Conservation (phyloP, 1,140 invertebrate genomes). For the Bombus sibiricus region DNA sequence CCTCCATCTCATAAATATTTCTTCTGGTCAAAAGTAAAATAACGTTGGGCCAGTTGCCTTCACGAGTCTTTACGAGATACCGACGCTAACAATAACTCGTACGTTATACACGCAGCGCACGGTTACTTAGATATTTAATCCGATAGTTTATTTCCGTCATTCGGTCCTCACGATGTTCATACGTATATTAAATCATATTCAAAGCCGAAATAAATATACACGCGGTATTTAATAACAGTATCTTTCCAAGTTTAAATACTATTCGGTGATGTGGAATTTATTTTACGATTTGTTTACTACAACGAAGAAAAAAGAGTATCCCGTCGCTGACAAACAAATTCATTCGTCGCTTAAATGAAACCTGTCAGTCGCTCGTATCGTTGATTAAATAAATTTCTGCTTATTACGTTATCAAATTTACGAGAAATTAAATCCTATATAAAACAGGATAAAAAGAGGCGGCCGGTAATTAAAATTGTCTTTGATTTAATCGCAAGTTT, state of each 20-base stretch:
- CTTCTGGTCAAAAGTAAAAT: no score
- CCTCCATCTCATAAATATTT: no score
- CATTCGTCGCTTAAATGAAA: conserved; percentile 23
- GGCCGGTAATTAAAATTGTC: conserved; percentile 9
- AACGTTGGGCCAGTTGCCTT: no score
- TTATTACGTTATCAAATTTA: conserved; percentile 27
- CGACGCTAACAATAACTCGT: no score
- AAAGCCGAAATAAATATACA: neutral
- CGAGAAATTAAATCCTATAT: conserved; percentile 22
- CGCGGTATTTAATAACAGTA: neutral
- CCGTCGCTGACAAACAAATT: conserved; percentile 14
- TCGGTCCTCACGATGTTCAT: neutral
- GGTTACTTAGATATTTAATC: no score
- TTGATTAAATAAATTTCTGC: conserved; percentile 31
- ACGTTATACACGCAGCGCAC: no score
- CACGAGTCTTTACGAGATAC: no score
- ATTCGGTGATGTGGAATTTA: neutral
- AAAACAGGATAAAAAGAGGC: neutral
- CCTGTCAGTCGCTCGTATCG: neutral
- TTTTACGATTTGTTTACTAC: neutral
- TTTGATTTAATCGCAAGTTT: conserved; percentile 32
- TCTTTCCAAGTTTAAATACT: neutral
- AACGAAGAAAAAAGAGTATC: neutral
- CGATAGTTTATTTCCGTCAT: neutral
- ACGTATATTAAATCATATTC: neutral